Evolutionary conservation across 1,140 invertebrate species (phyloP), one percentile per base, ranked within the genome.

Genomic region (Drusus annulatus): DNA sequence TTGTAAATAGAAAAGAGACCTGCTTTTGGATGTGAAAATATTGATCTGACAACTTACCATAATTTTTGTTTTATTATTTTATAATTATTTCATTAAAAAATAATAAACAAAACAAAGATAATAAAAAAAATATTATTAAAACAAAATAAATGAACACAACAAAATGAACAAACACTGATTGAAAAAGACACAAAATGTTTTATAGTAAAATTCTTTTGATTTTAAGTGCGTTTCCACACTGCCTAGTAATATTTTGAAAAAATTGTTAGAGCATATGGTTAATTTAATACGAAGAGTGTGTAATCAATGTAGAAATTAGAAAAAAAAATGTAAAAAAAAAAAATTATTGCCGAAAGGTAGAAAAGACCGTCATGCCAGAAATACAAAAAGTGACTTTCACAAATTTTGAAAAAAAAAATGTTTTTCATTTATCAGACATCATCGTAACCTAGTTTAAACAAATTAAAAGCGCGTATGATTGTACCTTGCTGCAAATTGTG

Each of bases 401-500:
- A 83, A 83, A 83, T 80, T 83, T 80, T 68, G 13, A 21, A 21
- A 51, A 76, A 71, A 71, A 50, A 71, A 50, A 50, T 63, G 75
- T 21, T 45, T 23, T 54, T 21, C 76, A 15, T 69, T 69, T 17
- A 45, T 69, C n/a, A 50, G 52, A 74, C 69, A 74, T 54, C 69
- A 25, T 54, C 51, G 8, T 56, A 74, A 74, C 69, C 69, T 74
- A 56, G 16, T 21, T 52, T 28, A 10, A 36, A 31, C 25, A 23
- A 21, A 45, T 45, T 36, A 69, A 69, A 56, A 23, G 65, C 65
- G 60, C 21, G 28, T 74, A 23, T 23, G 3, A 52, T 36, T 60
- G 85, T 87, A 89, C 89, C 89, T 90, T 90, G 88, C 80, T 90
- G 89, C 78, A 86, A 86, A 79, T 90, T 90, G 62, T 89, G 88